Evolutionary conservation across 1,140 invertebrate genomes (phyloP).

Genomic region (Propsilocerus akamusi): DNA sequence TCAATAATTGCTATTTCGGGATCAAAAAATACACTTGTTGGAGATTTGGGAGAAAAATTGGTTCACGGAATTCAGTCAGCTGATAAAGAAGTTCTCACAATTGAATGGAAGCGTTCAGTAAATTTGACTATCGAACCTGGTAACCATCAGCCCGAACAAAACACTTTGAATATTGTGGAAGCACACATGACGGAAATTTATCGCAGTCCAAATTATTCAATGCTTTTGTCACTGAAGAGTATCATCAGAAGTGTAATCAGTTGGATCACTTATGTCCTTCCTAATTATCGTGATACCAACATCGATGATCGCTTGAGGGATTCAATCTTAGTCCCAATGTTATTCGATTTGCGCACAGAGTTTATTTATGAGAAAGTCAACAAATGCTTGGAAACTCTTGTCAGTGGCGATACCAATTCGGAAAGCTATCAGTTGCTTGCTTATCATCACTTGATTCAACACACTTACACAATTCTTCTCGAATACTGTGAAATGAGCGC

Average conservation of each 20-base stretch:
- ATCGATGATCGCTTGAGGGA: conserved; percentile 20
- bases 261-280: conserved; percentile 18
- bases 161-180: conserved; percentile 19
- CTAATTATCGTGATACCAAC: conserved; percentile 9
- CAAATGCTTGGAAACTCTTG: conserved; percentile 41
- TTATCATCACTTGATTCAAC: conserved; percentile 40
- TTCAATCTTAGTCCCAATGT: conserved; percentile 49
- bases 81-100: conserved; percentile 19
- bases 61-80: conserved; percentile 14
- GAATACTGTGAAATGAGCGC: conserved; percentile 28
- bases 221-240: conserved; percentile 20
- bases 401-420: conserved; percentile 40
- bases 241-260: conserved; percentile 18
- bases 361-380: conserved; percentile 44
- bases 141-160: conserved; percentile 16
- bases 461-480: conserved; percentile 48
- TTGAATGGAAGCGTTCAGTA: conserved; percentile 21
- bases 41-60: conserved; percentile 18
- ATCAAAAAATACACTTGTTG: conserved; percentile 17
- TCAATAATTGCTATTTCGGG: conserved; percentile 20
- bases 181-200: conserved; percentile 19
- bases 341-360: conserved; percentile 54
- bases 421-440: conserved; percentile 40
- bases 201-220: conserved; percentile 13
- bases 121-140: conserved; percentile 15